Evolutionary conservation across 92 coral and sea anemone species (phyloP).

Genomic region (Epizoanthus stellaris): DNA sequence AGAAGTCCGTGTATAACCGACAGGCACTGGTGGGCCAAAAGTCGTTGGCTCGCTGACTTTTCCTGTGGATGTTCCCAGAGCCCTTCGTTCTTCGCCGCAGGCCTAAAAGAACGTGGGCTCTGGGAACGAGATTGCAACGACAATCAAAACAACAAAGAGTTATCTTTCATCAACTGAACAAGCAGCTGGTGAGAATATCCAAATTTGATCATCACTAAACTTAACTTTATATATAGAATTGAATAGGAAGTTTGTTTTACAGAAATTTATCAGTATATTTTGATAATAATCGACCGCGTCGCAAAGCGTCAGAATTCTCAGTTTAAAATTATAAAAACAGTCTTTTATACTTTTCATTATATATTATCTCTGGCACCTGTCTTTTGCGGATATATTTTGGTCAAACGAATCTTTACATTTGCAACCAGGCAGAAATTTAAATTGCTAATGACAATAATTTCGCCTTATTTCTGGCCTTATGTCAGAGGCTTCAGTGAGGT

Average conservation of each 20-base stretch:
- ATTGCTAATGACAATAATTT: conserved; percentile 24
- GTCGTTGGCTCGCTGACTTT: too few species aligned
- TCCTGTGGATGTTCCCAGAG: too few species aligned
- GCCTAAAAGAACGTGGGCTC: too few species aligned
- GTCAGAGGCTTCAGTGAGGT: background rate
- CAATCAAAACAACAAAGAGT: background rate
- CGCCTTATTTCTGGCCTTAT: background rate
- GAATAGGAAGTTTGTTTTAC: background rate
- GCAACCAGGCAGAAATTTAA: conserved; percentile 13
- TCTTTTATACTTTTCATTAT: background rate
- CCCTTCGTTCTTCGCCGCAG: too few species aligned
- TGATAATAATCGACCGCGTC: background rate
- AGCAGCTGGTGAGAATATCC: conserved; percentile 2
- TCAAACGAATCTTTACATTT: conserved; percentile 7
- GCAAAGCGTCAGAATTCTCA: background rate
- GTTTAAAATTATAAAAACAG: background rate
- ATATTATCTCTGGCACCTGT: conserved; percentile 1
- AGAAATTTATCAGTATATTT: background rate
- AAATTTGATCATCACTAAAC: background rate
- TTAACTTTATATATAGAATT: background rate
- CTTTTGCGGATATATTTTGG: background rate
- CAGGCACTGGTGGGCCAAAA: too few species aligned
- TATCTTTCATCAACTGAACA: background rate
- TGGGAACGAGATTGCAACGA: too few species aligned
- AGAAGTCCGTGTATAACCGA: too few species aligned